Percentiles rank a stretch among this genome's conserved stretches.
Conservation (phyloP, 2,888 invertebrate species). For the Hofmannophila pseudospretella region DNA sequence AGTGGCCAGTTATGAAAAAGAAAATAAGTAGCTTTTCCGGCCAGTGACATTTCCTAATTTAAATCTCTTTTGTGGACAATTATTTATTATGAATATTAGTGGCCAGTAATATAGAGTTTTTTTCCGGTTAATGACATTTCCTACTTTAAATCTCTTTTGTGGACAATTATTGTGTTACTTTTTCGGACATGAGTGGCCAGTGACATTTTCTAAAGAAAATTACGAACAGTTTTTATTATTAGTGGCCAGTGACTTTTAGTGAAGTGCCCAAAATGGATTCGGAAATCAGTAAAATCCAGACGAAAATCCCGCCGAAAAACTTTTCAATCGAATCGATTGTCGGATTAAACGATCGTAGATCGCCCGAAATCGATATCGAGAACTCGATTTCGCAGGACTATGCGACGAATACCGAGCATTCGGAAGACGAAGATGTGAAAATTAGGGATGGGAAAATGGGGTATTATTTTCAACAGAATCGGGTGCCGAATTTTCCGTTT, state of each 20-base stretch:
- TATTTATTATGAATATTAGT: no score
- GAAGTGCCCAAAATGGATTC: conserved; percentile 47
- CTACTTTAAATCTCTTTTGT: no score
- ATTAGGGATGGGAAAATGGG: conserved; percentile 60
- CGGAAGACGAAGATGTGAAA: conserved; percentile 61
- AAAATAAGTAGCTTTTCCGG: no score
- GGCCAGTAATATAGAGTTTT: not conserved
- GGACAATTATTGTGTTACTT: no score
- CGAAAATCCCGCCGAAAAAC: conserved; percentile 76
- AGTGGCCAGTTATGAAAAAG: no score
- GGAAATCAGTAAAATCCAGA: conserved; percentile 61
- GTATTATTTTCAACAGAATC: conserved; percentile 64
- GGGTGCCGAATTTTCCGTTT: conserved; percentile 67
- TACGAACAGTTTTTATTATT: not conserved
- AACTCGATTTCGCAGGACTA: conserved; percentile 61
- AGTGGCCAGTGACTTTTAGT: conserved; percentile 5
- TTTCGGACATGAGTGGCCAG: no score
- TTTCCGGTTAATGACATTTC: no score
- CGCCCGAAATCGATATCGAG: conserved; percentile 70
- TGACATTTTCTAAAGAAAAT: not conserved
- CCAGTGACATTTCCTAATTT: no score
- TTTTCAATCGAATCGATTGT: conserved; percentile 82
- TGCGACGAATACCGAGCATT: conserved; percentile 40
- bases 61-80: no score
- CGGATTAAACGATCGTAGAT: conserved; percentile 53